phyloP scores from a whole-genome alignment of 2,888 invertebrate genomes.

The Melipona beecheii region DNA sequence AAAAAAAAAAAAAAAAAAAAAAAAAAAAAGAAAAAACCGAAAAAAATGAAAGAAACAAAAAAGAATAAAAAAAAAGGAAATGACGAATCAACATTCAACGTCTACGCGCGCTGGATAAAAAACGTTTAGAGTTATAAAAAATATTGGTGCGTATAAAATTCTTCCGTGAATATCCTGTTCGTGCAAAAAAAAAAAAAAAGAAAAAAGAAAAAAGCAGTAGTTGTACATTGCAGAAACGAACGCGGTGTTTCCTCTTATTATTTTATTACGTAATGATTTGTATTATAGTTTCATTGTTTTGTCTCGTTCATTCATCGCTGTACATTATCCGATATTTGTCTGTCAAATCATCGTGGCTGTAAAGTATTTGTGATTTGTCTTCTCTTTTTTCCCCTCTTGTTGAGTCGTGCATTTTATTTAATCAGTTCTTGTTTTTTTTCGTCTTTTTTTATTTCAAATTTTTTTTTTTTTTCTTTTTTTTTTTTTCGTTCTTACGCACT shows the following conservation, averaged over 20 bases:
- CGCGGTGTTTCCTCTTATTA: background rate
- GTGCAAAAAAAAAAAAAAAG: background rate
- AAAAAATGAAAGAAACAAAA: background rate
- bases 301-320: slow-evolving; percentile 47
- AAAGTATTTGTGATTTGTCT: slow-evolving; percentile 29
- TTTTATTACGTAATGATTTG: slow-evolving; percentile 20
- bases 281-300: slow-evolving; percentile 45
- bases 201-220: background rate
- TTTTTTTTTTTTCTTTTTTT: background rate
- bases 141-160: background rate
- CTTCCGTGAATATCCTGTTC: background rate
- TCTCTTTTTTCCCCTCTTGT: slow-evolving; percentile 14
- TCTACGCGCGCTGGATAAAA: slow-evolving; percentile 14
- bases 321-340: slow-evolving; percentile 40
- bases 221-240: slow-evolving; percentile 2
- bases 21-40: background rate
- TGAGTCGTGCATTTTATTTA: slow-evolving; percentile 56
- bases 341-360: slow-evolving; percentile 43
- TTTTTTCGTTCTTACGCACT: background rate
- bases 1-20: background rate
- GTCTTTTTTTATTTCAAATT: slow-evolving; percentile 25
- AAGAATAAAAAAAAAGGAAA: background rate
- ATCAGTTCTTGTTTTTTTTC: slow-evolving; percentile 18
- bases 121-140: slow-evolving; percentile 11
- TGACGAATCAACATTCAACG: slow-evolving; percentile 1